Conservation (phyloP, 2,797 vertebrate genomes). For the Enoplosus armatus region DNA sequence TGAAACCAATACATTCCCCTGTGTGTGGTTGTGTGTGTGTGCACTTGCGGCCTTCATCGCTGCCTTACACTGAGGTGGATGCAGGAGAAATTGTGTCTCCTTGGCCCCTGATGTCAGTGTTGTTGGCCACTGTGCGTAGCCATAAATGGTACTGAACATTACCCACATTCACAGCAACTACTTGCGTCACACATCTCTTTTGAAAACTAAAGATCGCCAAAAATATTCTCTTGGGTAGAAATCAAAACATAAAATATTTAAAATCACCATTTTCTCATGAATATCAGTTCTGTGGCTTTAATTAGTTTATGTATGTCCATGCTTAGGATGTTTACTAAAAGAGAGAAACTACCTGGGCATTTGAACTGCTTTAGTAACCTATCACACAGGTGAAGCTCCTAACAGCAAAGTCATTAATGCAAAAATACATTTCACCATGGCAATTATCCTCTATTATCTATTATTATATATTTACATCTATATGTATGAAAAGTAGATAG, state of each 20-base stretch:
- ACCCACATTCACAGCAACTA: neutral
- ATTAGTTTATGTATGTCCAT: neutral
- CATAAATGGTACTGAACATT: constrained; percentile 8
- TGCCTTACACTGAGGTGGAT: constrained; percentile 32
- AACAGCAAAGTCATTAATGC: too few species aligned
- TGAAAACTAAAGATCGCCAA: neutral
- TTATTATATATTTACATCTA: too few species aligned
- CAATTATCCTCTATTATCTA: too few species aligned
- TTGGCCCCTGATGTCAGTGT: constrained; percentile 23
- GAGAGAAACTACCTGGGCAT: neutral
- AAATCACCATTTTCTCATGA: neutral
- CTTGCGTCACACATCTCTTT: neutral
- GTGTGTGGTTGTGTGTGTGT: constrained; percentile 22
- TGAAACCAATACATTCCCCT: constrained; percentile 69
- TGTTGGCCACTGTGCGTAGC: neutral
- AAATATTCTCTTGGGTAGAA: neutral
- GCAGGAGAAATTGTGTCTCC: constrained; percentile 31
- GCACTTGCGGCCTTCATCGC: constrained; percentile 37
- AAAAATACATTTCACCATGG: too few species aligned
- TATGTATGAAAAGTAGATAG: neutral
- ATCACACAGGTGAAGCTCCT: neutral
- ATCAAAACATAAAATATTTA: neutral
- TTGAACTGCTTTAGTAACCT: neutral
- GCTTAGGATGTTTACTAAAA: neutral
- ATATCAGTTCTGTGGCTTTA: neutral